Base-by-base conservation (phyloP, 2,888 invertebrate genomes). In the Lydus trimaculatus region DNA sequence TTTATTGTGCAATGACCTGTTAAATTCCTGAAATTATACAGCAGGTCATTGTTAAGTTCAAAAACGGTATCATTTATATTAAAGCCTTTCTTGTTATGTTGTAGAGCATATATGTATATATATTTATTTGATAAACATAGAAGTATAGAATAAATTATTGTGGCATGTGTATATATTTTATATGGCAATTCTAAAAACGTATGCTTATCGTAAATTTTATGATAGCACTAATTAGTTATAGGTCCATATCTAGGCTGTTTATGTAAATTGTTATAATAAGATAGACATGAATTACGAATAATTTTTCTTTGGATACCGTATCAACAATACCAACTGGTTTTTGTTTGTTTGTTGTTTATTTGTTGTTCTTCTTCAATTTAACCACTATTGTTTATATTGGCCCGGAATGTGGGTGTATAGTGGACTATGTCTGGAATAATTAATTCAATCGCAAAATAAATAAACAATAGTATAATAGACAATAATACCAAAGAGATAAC, bases 11-110 rank as follows among this genome's bases (percentile, higher is more conserved):
- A 52, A 52, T 52, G 52, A 52, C 52, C 52, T 23, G 52, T 25
- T 23, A 52, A 52, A 52, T 52, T 52, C 52, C 23, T 52, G 56
- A 25, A 23, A 56, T 25, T 56, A 23, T 23, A 25, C 15, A 56
- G 9, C 13, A 56, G 61, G 39, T 61, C 36, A 61, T 61, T 61
- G 61, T 61, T 61, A 61, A 61, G 61, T 61, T 61, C 61, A 61
- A 61, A 61, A 61, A 43, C 61, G 61, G 43, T 61, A 61, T 61
- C 36, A 43, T 36, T 31, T 28, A 25, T 56, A 52, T 56, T 4
- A 56, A 56, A 25, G 25, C 56, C 56, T 15, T 56, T 23, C 17
- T 23, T 48, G 48, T 43, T n/a, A n/a, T n/a, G n/a, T n/a, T n/a
- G n/a, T n/a, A n/a, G n/a, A 39, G n/a, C 17, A 17, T 43, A 43